phyloP scores from a whole-genome alignment of 2,888 invertebrate species.

The Prionchulus punctatus region DNA sequence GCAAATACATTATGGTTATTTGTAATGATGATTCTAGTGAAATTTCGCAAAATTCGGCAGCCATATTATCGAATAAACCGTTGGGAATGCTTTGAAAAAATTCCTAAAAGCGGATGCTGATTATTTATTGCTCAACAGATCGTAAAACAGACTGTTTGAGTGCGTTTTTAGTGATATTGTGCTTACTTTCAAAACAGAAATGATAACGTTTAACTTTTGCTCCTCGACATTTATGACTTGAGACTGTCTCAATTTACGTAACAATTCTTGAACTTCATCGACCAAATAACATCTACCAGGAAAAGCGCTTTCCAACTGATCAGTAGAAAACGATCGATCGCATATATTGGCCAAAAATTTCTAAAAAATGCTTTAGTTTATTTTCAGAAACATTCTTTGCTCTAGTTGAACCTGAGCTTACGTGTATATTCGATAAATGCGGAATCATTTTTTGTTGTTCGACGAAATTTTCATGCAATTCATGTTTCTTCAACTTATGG shows the following conservation, averaged over 20 bases:
- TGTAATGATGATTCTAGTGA: conserved; percentile 12
- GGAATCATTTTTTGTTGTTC: too few species aligned
- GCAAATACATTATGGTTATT: conserved; percentile 14
- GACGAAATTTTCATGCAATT: too few species aligned
- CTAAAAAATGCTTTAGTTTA: too few species aligned
- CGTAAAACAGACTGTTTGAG: neutral
- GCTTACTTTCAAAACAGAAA: conserved; percentile 13
- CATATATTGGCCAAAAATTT: conserved; percentile 16
- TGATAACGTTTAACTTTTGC: conserved; percentile 12
- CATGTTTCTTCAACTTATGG: too few species aligned
- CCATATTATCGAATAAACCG: conserved; percentile 14
- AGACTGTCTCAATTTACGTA: conserved; percentile 10
- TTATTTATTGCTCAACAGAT: neutral
- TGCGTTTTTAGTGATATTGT: neutral
- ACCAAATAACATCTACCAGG: neutral
- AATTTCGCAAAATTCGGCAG: conserved; percentile 15
- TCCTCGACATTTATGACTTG: conserved; percentile 9
- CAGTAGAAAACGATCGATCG: conserved; percentile 13
- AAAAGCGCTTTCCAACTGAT: too few species aligned
- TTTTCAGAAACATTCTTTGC: too few species aligned
- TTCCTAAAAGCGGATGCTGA: conserved; percentile 11
- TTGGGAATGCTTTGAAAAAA: conserved; percentile 16
- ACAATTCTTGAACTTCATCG: conserved; percentile 14
- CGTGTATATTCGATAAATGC: too few species aligned
- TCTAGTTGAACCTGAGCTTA: too few species aligned